Base-by-base conservation (phyloP, 2,888 invertebrate species). In the Nycteola revayana region DNA sequence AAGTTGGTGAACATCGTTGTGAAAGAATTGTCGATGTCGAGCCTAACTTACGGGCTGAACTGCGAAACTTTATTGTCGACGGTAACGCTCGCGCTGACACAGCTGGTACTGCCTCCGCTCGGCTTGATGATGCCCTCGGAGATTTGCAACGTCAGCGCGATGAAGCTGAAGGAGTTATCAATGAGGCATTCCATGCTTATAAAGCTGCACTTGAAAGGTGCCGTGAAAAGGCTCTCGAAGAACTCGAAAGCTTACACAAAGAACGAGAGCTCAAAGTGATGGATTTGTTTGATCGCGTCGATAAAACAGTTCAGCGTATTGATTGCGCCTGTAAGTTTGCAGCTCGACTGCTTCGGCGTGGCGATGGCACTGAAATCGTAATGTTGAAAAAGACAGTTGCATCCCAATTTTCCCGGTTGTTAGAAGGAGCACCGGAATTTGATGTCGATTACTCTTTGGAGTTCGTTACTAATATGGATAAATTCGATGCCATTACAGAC, bases 311-410 rank as follows among this genome's bases (percentile, higher is more conserved):
- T 45, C 94, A 94, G 46, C 93, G 94, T 60, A 93, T 97, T 44
- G 95, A 96, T 64, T 95, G 95, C 66, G 96, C 96, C 6, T 95
- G 95, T 66, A 93, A 94, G 60, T 98, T 96, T 70, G 94, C 96
- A 0, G 91, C 93, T 8, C 92, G 95, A 53, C 91, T 97, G 27
- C 83, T 97, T 37, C 94, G 95, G 48, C 93, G 94, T 65, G 96
- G 96, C 11, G 96, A 96, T 70, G 94, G 94, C 11, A 92, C 94
- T 3, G 96, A 97, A 83, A 93, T 96, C 58, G 91, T 97, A 47
- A 92, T 95, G 70, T 87, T 97, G 71, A 95, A 95, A 78, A 94
- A 94, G 66, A 89, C 94, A 9, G 95, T 97, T 10, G 90, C 92
- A 25, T 90, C 92, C 9, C 96, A 96, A 70, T 91, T 98, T 61